A percentile compares a stretch with the other conserved stretches of the same genome.
These are phyloP conservation scores for Nephrotoma flavescens DNA, from an alignment of 2,888 invertebrate genomes.

Conservation along the genomic window DNA sequence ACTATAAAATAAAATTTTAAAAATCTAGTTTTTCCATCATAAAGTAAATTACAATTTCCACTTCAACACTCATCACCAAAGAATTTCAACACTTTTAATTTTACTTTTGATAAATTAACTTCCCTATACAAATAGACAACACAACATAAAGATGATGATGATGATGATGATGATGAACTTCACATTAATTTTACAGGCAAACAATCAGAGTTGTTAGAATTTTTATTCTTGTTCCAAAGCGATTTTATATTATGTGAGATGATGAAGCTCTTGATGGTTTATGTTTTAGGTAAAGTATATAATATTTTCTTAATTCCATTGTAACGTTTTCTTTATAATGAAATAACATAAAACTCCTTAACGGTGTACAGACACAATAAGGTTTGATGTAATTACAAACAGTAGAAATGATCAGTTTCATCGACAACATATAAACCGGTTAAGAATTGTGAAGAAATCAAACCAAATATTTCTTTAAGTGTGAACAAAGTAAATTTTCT, in stretches of 20 bases:
- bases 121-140: neutral
- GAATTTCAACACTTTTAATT: neutral
- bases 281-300: neutral
- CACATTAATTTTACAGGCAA: neutral
- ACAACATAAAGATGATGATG: neutral
- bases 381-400: neutral
- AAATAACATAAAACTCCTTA: neutral
- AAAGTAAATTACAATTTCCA: neutral
- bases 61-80: neutral
- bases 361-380: neutral
- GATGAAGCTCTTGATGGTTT: neutral
- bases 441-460: neutral
- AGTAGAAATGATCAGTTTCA: neutral
- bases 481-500: neutral
- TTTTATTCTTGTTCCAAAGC: neutral
- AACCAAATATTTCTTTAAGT: neutral
- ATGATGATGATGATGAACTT: neutral
- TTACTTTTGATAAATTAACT: neutral
- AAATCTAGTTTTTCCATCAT: neutral
- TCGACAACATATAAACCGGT: neutral
- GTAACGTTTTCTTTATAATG: neutral
- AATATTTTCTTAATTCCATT: neutral
- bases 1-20: neutral
- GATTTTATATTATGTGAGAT: neutral
- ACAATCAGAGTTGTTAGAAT: neutral